Evolutionary conservation across 2,797 vertebrate genomes (phyloP), one percentile per base, ranked within the genome.

Genomic region (Notoglanidium macrostoma): DNA sequence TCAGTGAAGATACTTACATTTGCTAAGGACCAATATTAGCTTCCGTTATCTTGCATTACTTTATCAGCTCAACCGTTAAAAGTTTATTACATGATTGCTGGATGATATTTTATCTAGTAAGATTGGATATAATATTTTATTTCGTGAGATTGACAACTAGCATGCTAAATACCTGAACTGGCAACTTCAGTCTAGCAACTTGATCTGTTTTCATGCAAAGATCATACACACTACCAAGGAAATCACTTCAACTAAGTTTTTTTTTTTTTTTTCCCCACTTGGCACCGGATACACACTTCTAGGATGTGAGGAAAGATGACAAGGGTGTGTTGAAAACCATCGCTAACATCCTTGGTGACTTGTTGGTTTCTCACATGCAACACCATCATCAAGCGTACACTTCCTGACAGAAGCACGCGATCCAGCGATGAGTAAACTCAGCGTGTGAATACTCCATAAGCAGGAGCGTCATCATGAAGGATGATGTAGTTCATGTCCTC

Each of bases 381-480:
- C 73, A 51, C 14, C 73, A n/a, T 77, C 15, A 6, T 8, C 51
- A 1, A 35, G 19, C 19, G 4, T 57, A n/a, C 29, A 5, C 32
- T 78, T 78, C 17, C 57, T 9, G 9, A 79, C 9, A 21, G 23
- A n/a, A 29, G 59, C 55, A n/a, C n/a, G 46, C 51, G 59, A 78
- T 21, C 76, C 46, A n/a, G 46, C 2, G 70, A 63, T 84, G 57
- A 89, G n/a, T 78, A 67, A 82, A 59, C 65, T 32, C 51, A 32
- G 17, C 1, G 9, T 59, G 23, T 46, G 61, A 77, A 63, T 8
- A 2, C 65, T 54, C 29, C n/a, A n/a, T 61, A 35, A 80, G 51
- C 86, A 84, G 86, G 83, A 85, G 83, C 76, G 72, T 49, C 59
- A 14, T 73, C n/a, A 74, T 59, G 46, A 55, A 29, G 19, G 10